A percentile compares a stretch with the other conserved stretches of the same genome.
Conservation (phyloP, 2,888 invertebrate genomes). For the Hypsopygia costalis region DNA sequence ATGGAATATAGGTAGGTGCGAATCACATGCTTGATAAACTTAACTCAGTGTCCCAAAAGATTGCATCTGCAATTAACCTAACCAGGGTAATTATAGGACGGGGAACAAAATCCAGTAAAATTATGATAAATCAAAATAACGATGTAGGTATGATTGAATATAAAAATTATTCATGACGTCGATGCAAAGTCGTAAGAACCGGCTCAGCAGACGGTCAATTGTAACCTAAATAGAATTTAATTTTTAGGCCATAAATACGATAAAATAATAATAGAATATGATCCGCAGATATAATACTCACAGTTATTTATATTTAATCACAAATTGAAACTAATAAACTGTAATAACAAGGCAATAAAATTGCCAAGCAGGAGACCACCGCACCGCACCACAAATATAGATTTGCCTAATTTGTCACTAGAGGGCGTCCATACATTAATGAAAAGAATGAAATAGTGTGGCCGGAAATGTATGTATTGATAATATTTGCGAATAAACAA, state of each 20-base stretch:
- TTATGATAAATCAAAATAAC: no score
- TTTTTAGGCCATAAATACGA: constrained; percentile 6
- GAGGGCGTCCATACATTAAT: constrained; percentile 59
- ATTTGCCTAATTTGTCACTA: constrained; percentile 36
- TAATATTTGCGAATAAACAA: constrained; percentile 17
- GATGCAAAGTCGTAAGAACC: constrained; percentile 43
- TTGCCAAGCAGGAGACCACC: constrained; percentile 45
- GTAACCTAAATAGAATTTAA: constrained; percentile 32
- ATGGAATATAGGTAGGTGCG: constrained; percentile 17
- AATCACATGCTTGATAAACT: no score
- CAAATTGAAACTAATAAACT: constrained; percentile 52
- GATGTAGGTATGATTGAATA: constrained; percentile 4
- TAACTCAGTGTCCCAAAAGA: background rate
- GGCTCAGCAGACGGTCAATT: constrained; percentile 37
- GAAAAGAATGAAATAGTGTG: constrained; percentile 12
- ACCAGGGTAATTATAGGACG: no score
- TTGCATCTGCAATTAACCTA: background rate
- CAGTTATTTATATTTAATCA: constrained; percentile 50
- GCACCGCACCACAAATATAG: constrained; percentile 68
- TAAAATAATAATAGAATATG: constrained; percentile 12
- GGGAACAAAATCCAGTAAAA: no score
- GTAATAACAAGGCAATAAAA: constrained; percentile 54
- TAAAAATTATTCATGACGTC: constrained; percentile 49
- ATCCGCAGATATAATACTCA: constrained; percentile 42
- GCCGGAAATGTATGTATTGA: constrained; percentile 59